phyloP scores from a whole-genome alignment of 1,140 invertebrate species.

The Parasteatoda tepidariorum region DNA sequence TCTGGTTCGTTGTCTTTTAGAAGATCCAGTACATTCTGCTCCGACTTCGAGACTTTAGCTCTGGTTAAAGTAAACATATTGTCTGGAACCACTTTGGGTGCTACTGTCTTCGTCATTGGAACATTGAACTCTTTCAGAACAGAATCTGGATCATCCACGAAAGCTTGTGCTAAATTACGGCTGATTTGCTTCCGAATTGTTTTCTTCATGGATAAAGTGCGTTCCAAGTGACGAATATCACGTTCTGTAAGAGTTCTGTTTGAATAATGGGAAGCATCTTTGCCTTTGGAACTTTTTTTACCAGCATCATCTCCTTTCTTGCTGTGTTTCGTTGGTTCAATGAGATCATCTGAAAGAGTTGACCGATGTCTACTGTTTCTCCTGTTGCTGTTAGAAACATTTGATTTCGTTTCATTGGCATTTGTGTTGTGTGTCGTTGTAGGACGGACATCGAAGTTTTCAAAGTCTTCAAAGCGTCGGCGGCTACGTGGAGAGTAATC shows the following conservation, averaged over 20 bases:
- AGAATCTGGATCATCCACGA: slow-evolving; percentile 80
- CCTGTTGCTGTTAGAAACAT: background rate
- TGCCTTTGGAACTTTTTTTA: slow-evolving; percentile 3
- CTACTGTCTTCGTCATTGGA: slow-evolving; percentile 63
- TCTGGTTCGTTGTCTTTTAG: slow-evolving; percentile 69
- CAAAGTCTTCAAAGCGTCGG: slow-evolving; percentile 18
- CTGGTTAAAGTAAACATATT: slow-evolving; percentile 28
- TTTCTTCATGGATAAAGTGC: slow-evolving; percentile 87
- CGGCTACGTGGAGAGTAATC: slow-evolving; percentile 58
- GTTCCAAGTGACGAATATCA: slow-evolving; percentile 82
- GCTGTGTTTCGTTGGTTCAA: slow-evolving; percentile 1
- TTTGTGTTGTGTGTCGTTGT: background rate
- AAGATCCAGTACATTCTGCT: slow-evolving; percentile 79
- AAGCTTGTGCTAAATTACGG: slow-evolving; percentile 79
- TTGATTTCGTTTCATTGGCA: background rate
- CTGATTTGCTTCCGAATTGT: slow-evolving; percentile 87
- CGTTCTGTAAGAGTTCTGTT: slow-evolving; percentile 75
- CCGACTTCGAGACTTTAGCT: slow-evolving; percentile 70
- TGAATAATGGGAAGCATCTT: slow-evolving; percentile 68
- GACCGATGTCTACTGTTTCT: slow-evolving; percentile 9
- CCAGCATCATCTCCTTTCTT: slow-evolving; percentile 8
- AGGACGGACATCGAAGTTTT: slow-evolving; percentile 15
- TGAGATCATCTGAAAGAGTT: background rate
- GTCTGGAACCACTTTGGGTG: slow-evolving; percentile 63
- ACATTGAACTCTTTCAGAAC: slow-evolving; percentile 73